A percentile compares a stretch with the other conserved stretches of the same genome.
phyloP scores from a whole-genome alignment of 2,797 vertebrate species.

The Hippopotamyrus pictus region DNA sequence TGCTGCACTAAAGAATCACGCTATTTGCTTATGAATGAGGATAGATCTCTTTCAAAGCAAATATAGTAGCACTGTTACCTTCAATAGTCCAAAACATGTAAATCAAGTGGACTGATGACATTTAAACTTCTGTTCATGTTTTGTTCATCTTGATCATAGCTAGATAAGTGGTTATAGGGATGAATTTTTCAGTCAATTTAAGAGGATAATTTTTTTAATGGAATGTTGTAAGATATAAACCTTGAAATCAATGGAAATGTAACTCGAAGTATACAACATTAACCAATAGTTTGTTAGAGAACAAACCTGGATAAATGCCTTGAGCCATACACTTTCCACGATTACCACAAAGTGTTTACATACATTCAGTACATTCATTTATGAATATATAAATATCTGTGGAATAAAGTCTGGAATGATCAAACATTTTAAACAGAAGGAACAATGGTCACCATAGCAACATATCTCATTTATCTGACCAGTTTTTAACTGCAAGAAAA shows the following conservation, averaged over 20 bases:
- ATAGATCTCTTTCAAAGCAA: background rate
- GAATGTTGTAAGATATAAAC: background rate
- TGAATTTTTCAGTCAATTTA: background rate
- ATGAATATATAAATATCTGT: background rate
- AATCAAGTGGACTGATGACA: background rate
- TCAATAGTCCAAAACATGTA: background rate
- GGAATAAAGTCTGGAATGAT: background rate
- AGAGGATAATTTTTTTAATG: background rate
- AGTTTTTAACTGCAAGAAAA: background rate
- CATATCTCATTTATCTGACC: background rate
- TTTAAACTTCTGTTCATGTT: background rate
- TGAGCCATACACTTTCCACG: background rate
- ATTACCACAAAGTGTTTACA: background rate
- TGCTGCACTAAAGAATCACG: background rate
- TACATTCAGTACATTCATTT: background rate
- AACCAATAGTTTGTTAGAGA: background rate
- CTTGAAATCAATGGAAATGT: background rate
- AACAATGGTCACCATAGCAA: background rate
- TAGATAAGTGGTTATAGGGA: background rate
- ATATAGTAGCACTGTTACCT: background rate
- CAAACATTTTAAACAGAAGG: background rate
- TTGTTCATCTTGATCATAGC: background rate
- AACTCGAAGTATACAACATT: background rate
- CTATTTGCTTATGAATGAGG: background rate
- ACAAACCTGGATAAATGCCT: background rate